Evolutionary conservation across 2,888 invertebrate genomes (phyloP), one percentile per base, ranked within the genome.

Genomic region (Macrophya alboannulata): DNA sequence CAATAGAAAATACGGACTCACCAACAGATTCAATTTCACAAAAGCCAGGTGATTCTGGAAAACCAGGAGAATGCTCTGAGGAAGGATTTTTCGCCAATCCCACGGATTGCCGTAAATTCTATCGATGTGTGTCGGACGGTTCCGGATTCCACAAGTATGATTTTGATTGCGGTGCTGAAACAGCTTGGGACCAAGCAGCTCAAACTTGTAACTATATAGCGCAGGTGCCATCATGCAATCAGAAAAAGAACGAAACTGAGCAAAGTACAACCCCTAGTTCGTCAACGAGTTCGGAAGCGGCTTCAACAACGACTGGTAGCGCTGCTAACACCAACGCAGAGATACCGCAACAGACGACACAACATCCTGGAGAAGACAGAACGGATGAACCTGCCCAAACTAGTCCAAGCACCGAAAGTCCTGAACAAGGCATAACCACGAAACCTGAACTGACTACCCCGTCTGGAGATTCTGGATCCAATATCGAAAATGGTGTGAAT

Each of bases 31-130:
- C 84, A 76, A 48, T 55, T 25, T 25, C 85, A 62, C 51, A 79
- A 31, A 68, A 79, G 48, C 82, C 85, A 21, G n/a, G 40, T 74
- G 31, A 45, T n/a, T 76, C 84, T 71, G 72, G 43, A 9, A 85
- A 76, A 45, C 71, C 68, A 43, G 55, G 45, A 71, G 89, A 92
- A 82, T 97, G 97, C 91, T 94, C 92, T n/a, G 92, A 94, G 87
- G 96, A 97, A 91, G 97, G 97, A 79, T 97, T 97, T 92, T 95
- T 96, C 90, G 95, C 96, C 17, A 96, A 97, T 92, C 94, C 95
- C 62, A 94, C 94, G 72, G 95, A 97, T 90, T 97, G 97, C 90
- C 95, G 95, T 86, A 97, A 96, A 91, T 97, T 97, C 94, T 97
- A 97, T 91, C 95, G 97, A 88, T 97, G 97, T 93, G 97, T 97